Base-by-base conservation (phyloP, 2,888 invertebrate species). In the Apodemia mormo region DNA sequence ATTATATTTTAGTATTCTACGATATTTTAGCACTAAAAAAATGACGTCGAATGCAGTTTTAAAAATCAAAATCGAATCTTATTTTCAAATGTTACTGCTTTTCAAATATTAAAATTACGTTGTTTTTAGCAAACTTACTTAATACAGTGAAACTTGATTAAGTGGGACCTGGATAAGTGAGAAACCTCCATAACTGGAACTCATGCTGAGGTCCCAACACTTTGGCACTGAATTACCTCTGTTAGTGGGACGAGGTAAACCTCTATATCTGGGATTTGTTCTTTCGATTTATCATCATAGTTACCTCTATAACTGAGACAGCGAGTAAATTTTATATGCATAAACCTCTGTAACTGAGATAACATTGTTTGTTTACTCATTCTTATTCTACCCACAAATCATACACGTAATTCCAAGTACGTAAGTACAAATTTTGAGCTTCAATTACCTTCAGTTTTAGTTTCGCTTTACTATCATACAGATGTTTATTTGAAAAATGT, bases 331-430 rank as follows among this genome's bases (percentile, higher is more conserved):
- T 72, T 72, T 72, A 72, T 72, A 69, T 71, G 71, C 52, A 71
- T 71, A 56, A 71, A 73, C 69, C 70, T 73, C 68, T 73, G 70
- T 73, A 70, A 73, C 71, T 70, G 70, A 71, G 70, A 73, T 71
- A 71, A 73, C 68, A 73, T 73, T n/a, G 73, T 71, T 71, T 73
- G 61, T 69, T 71, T 70, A 72, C 64, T 49, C 64, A 68, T 68
- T 68, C 43, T 43, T 52, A 68, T 68, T 45, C 10, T 43, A 56
- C 22, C 68, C 65, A 40, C 67, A 67, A 67, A 67, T 67, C 54
- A 54, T 54, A 33, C 67, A 52, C 67, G 9, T 29, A 67, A 67
- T 33, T 67, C 52, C 61, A 61, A 61, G 61, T 22, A 61, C 61
- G 61, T 61, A 61, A 65, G 65, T 33, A 65, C 65, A 65, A 65